Evolutionary conservation across 2,888 invertebrate species (phyloP), one percentile per base, ranked within the genome.

Genomic region (Halocaridina rubra): DNA sequence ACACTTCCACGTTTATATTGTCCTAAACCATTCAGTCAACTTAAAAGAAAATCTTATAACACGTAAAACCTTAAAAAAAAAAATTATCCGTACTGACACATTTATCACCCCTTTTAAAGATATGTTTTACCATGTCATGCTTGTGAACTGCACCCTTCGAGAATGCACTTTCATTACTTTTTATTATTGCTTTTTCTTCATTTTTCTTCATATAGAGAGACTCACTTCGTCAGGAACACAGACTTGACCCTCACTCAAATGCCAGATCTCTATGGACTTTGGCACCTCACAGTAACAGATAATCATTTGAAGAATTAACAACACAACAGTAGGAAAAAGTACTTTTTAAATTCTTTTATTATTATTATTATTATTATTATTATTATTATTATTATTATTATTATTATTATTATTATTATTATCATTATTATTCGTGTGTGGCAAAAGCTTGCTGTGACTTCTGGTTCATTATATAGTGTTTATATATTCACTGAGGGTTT

Each of bases 191-290:
- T 82, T 77, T n/a, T 59, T 57, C 77, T 82, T 32, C 64, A 22
- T 53, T 32, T 32, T 22, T 27, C 61, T 46, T 24, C 10, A 7
- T 61, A 19, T 13, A 61, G 13, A 8, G 7, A 19, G 53, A 53
- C 53, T 53, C 19, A n/a, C 19, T 53, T 67, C 53, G 59, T 77
- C 81, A 82, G 81, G 81, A 82, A 82, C 81, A 82, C 57, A 82
- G 75, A 82, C 77, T 82, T 46, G 33, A 82, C 77, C 59, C 39
- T 77, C 81, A 82, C 69, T 77, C 59, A 77, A 46, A 75, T 76
- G 81, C 81, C 81, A 82, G 81, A 82, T 82, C 81, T 82, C 77
- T 69, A 77, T 82, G 81, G 81, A 82, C 77, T 82, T 82, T 82
- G 81, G 81, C 81, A 82, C 81, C 81, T 82, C 81, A 69, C 59